phyloP scores from a whole-genome alignment of 37 sponge, comb jelly and placozoan genomes.

The Beroe ovata region DNA sequence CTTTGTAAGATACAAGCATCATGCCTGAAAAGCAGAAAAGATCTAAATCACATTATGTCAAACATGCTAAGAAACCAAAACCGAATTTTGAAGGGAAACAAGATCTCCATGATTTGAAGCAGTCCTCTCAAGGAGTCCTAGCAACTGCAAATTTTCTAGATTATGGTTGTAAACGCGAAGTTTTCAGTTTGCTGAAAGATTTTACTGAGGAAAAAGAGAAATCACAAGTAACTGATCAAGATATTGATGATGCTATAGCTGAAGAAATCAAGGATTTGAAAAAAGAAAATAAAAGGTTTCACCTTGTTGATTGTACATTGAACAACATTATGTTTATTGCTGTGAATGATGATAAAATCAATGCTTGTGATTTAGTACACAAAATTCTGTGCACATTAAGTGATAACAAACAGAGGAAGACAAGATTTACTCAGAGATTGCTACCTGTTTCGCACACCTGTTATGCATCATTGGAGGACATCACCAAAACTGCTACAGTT shows the following conservation, averaged over 20 bases:
- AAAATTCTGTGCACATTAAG: constrained; percentile 66
- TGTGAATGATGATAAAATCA: constrained; percentile 67
- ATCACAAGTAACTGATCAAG: not conserved
- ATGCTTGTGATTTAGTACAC: constrained; percentile 74
- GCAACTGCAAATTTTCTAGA: constrained; percentile 55
- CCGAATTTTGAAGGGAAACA: not conserved
- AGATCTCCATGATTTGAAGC: constrained; percentile 10
- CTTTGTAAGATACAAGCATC: not conserved
- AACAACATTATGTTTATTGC: constrained; percentile 78
- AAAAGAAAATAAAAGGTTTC: constrained; percentile 70
- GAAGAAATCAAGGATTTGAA: constrained; percentile 72
- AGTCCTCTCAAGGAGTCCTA: not conserved
- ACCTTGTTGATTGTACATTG: constrained; percentile 68
- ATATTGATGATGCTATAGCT: constrained; percentile 67
- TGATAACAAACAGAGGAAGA: constrained; percentile 28
- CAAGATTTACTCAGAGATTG: constrained; percentile 75
- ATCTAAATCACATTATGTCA: constrained; percentile 33
- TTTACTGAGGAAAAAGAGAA: not conserved
- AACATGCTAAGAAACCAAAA: not conserved
- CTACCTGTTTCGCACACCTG: constrained; percentile 74
- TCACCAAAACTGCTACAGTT: constrained; percentile 67
- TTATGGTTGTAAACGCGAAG: constrained; percentile 32
- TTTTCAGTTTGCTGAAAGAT: constrained; percentile 12
- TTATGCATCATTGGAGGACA: constrained; percentile 73
- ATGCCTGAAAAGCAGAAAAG: constrained; percentile 52